These are phyloP conservation scores for Cryptocephalus moraei DNA, from an alignment of 2,888 invertebrate species.

Conservation along the genomic window DNA sequence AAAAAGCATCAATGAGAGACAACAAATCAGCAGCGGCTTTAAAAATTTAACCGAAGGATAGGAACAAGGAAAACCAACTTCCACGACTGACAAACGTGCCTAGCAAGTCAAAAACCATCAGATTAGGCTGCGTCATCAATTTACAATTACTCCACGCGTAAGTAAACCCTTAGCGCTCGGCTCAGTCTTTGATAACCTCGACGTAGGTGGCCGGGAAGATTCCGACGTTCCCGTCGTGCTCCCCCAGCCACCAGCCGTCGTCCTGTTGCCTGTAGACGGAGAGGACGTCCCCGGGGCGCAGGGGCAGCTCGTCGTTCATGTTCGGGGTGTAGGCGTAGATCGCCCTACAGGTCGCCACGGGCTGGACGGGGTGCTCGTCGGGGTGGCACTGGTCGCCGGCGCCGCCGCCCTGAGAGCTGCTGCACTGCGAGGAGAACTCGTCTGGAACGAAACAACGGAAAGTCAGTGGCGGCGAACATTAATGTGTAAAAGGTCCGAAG, in stretches of 20 bases:
- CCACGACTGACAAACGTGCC: no score
- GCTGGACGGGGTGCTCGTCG: conserved; percentile 38
- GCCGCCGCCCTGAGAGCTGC: conserved; percentile 40
- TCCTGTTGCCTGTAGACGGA: conserved; percentile 83
- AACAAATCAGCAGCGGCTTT: no score
- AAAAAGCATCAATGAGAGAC: no score
- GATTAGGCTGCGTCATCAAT: no score
- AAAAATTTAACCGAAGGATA: no score
- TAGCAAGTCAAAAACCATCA: no score
- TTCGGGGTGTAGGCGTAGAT: conserved; percentile 82
- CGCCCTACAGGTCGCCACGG: conserved; percentile 69
- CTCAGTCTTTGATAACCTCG: conserved; percentile 44
- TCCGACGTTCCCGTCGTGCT: conserved; percentile 73
- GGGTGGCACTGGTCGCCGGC: conserved; percentile 32
- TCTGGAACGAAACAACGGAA: conserved; percentile 43
- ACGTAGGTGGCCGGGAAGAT: conserved; percentile 94
- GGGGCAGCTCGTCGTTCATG: conserved; percentile 72
- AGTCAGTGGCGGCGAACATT: no score
- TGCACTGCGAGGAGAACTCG: conserved; percentile 72
- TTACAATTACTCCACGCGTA: no score
- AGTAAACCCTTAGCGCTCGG: no score
- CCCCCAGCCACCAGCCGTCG: conserved; percentile 93
- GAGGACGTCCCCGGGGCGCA: conserved; percentile 67
- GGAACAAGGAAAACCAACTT: no score
- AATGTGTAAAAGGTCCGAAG: no score